phyloP scores from a whole-genome alignment of 1,140 invertebrate species.

The Drosophila pandora region DNA sequence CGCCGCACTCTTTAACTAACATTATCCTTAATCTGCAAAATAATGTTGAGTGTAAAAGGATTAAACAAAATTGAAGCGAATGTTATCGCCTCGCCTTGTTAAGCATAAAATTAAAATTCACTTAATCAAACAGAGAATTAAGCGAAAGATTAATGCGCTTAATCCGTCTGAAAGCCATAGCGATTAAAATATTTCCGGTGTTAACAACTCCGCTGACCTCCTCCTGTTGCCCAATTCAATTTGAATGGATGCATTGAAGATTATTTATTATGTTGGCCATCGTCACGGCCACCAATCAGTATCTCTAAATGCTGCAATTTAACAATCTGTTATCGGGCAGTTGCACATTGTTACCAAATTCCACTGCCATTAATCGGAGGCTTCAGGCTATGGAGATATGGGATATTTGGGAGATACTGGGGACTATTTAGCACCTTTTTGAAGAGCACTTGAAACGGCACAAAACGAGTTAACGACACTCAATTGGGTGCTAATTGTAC shows the following conservation, averaged over 20 bases:
- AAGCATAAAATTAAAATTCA: conserved; percentile 18
- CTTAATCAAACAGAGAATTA: conserved; percentile 11
- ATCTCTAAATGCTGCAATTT: conserved; percentile 20
- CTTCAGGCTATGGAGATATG: conserved; percentile 14
- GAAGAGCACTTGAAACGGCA: conserved; percentile 57
- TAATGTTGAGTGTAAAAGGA: background rate
- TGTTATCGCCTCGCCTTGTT: background rate
- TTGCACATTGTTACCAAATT: conserved; percentile 14
- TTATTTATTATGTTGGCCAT: conserved; percentile 24
- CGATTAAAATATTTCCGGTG: conserved; percentile 22
- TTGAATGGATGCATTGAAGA: background rate
- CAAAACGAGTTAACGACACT: conserved; percentile 76
- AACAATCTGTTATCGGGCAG: conserved; percentile 29
- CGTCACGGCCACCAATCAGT: conserved; percentile 13
- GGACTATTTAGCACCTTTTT: conserved; percentile 62
- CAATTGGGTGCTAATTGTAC: conserved; percentile 81
- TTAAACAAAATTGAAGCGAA: background rate
- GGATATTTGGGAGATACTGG: background rate
- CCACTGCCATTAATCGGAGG: conserved; percentile 3
- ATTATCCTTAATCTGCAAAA: background rate
- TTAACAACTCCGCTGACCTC: conserved; percentile 10
- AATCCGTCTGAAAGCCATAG: conserved; percentile 6
- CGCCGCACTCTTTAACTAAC: too few species aligned
- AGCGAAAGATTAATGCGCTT: conserved; percentile 6
- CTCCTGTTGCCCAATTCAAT: conserved; percentile 9